Percentiles rank a stretch among this genome's conserved stretches.
phyloP scores from a whole-genome alignment of 2,888 invertebrate genomes.

The Antheraea yamamai region DNA sequence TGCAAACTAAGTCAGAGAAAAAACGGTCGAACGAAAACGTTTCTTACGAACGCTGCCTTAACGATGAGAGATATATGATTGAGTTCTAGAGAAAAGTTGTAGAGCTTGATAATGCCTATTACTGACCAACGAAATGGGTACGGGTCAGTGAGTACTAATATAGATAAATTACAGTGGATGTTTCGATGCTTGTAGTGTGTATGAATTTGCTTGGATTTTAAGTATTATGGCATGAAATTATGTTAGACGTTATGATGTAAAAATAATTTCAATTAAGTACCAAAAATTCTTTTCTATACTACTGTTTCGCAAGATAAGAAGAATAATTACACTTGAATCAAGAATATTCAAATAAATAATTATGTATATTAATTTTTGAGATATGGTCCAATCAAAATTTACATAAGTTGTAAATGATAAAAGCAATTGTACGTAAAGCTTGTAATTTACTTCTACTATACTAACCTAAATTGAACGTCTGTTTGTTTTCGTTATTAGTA shows the following conservation, averaged over 20 bases:
- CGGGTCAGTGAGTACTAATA: too few relatives aligned
- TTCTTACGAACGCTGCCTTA: too few relatives aligned
- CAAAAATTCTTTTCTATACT: neutral
- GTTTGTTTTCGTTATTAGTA: conserved; percentile 5
- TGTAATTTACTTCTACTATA: neutral
- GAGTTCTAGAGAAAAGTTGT: too few relatives aligned
- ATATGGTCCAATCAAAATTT: neutral
- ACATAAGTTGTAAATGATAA: neutral
- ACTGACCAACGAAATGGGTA: too few relatives aligned
- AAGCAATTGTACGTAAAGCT: neutral
- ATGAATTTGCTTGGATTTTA: neutral
- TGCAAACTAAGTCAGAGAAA: too few relatives aligned
- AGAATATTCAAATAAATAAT: neutral
- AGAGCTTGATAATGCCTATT: too few relatives aligned
- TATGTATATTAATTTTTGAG: neutral
- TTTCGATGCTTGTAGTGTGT: neutral
- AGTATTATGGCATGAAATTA: neutral
- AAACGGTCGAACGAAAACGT: too few relatives aligned
- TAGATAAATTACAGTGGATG: neutral
- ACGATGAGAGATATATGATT: too few relatives aligned
- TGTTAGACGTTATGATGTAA: neutral
- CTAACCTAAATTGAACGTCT: neutral
- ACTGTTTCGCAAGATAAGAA: neutral
- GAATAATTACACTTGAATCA: neutral
- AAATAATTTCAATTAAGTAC: neutral